A percentile compares a stretch with the other conserved stretches of the same genome.
phyloP scores from a whole-genome alignment of 2,113 vertebrate species.

The Leptodactylus fuscus region DNA sequence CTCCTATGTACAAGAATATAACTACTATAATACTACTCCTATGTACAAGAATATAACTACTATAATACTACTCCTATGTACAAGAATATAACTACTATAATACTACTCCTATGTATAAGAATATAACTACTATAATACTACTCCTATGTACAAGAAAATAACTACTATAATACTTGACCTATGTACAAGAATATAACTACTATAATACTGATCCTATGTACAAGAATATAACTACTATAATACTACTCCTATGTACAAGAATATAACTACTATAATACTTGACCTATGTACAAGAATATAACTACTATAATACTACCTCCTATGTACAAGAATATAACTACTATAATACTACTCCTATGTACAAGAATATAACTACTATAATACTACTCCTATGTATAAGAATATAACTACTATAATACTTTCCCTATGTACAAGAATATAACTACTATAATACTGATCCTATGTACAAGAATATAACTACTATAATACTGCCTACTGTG shows the following conservation, averaged over 20 bases:
- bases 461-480: conserved; percentile 11
- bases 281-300: neutral
- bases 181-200: no score
- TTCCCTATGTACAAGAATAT: neutral
- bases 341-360: neutral
- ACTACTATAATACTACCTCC: conserved; percentile 5
- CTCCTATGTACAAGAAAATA: no score
- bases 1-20: neutral
- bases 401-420: neutral
- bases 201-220: no score
- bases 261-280: neutral
- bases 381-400: neutral
- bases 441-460: neutral
- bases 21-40: neutral
- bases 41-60: neutral
- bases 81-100: no score
- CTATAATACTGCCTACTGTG: neutral
- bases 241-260: no score
- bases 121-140: no score
- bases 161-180: no score
- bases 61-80: neutral
- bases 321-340: neutral
- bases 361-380: neutral
- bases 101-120: no score
- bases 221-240: no score